phyloP scores from a whole-genome alignment of 2,113 vertebrate species.

The Hemichromis elongatus region DNA sequence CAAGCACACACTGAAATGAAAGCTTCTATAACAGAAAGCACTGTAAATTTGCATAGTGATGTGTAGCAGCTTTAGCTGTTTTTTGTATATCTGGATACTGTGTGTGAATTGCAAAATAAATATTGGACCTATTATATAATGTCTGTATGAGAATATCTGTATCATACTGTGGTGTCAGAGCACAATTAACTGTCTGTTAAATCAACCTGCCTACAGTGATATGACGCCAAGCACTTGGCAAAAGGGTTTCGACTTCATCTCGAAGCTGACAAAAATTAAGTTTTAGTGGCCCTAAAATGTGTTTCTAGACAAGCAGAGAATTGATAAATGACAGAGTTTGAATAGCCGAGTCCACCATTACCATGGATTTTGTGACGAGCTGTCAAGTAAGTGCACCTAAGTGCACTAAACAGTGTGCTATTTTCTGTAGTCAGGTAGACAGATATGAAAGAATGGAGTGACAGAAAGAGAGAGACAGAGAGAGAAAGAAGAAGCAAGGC shows the following conservation, averaged over 20 bases:
- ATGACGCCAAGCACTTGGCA: background rate
- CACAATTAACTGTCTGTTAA: background rate
- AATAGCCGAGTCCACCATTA: constrained; percentile 4
- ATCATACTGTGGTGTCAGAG: background rate
- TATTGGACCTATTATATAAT: background rate
- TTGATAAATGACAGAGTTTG: constrained; percentile 27
- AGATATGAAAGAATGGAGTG: background rate
- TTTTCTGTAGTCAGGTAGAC: background rate
- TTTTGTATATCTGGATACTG: background rate
- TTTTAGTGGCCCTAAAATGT: background rate
- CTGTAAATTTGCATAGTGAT: background rate
- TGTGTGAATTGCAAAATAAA: background rate
- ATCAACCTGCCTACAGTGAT: background rate
- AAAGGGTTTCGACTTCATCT: background rate
- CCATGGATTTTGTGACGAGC: constrained; percentile 18
- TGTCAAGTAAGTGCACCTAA: constrained; percentile 36
- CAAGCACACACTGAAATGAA: background rate
- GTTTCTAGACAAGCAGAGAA: background rate
- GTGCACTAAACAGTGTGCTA: background rate
- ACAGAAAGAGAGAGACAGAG: background rate
- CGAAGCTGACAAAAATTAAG: constrained; percentile 22
- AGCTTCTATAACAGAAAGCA: background rate
- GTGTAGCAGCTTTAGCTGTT: background rate
- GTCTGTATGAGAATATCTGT: background rate
- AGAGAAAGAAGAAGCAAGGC: background rate